These are phyloP conservation scores for Liodrosophila aerea DNA, from an alignment of 2,888 invertebrate species.

Conservation along the genomic window DNA sequence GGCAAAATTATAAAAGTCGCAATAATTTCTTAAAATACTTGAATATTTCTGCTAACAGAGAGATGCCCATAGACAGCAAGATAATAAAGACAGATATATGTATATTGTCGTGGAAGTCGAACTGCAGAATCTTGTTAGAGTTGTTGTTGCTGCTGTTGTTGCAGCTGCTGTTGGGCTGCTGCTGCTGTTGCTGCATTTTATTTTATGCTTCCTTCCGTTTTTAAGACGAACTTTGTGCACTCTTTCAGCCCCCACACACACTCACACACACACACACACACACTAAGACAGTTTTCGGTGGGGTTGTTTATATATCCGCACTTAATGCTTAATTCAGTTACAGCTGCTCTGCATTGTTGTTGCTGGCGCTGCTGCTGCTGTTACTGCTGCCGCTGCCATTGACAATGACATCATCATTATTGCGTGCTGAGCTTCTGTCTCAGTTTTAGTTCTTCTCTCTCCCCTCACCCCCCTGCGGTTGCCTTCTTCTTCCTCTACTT, in stretches of 20 bases:
- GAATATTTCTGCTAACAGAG: constrained; percentile 53
- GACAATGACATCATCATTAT: constrained; percentile 82
- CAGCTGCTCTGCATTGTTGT: constrained; percentile 60
- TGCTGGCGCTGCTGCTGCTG: constrained; percentile 29
- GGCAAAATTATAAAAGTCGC: constrained; percentile 72
- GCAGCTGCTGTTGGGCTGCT: constrained; percentile 25
- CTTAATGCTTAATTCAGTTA: constrained; percentile 79
- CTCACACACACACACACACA: constrained; percentile 39
- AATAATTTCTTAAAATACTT: constrained; percentile 72
- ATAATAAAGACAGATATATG: constrained; percentile 15
- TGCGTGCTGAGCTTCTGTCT: constrained; percentile 62
- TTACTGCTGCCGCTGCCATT: constrained; percentile 62
- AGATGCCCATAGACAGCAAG: neutral
- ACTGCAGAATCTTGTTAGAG: constrained; percentile 32
- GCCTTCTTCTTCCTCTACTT: constrained; percentile 13
- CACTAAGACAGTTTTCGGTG: constrained; percentile 62
- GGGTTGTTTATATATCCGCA: constrained; percentile 78
- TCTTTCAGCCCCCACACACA: neutral
- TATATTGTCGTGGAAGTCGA: constrained; percentile 15
- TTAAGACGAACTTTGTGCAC: constrained; percentile 49
- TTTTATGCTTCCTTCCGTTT: constrained; percentile 78
- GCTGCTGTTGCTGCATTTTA: constrained; percentile 64
- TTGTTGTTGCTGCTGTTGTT: constrained; percentile 18
- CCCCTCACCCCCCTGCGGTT: neutral
- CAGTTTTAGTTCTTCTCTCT: constrained; percentile 1